Conservation (phyloP, 2,113 vertebrate genomes). For the Alligator sinensis region DNA sequence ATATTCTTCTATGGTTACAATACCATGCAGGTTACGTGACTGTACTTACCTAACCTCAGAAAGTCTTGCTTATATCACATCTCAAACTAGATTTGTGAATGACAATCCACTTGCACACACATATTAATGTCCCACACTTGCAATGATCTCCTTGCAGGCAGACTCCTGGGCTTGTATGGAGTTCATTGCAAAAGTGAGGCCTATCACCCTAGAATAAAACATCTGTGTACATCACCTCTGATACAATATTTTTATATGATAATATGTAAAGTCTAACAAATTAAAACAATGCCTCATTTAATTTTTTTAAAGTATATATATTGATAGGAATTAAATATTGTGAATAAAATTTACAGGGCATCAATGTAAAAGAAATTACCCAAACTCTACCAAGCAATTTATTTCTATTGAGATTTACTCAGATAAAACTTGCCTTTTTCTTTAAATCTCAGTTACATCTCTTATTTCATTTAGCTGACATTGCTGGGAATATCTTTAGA, state of each 20-base stretch:
- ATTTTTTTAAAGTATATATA: rapidly evolving
- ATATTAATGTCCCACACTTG: not conserved
- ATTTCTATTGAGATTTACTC: not conserved
- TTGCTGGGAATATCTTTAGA: not conserved
- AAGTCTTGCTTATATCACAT: not conserved
- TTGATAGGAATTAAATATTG: not conserved
- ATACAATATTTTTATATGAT: not conserved
- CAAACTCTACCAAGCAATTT: not conserved
- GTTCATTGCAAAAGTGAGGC: not conserved
- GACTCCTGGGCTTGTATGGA: not conserved
- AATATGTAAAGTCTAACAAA: not conserved
- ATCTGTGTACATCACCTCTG: not conserved
- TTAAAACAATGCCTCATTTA: not conserved
- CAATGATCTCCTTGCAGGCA: not conserved
- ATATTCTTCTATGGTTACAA: not conserved
- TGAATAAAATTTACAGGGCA: not conserved
- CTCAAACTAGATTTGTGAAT: not conserved
- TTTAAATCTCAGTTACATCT: not conserved
- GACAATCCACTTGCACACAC: rapidly evolving
- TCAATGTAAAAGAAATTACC: rapidly evolving
- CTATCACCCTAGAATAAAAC: no score
- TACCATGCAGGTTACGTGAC: not conserved
- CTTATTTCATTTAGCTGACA: not conserved
- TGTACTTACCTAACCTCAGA: not conserved
- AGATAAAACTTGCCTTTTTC: not conserved